phyloP scores from a whole-genome alignment of 2,797 vertebrate genomes.

The Aldrovandia affinis region DNA sequence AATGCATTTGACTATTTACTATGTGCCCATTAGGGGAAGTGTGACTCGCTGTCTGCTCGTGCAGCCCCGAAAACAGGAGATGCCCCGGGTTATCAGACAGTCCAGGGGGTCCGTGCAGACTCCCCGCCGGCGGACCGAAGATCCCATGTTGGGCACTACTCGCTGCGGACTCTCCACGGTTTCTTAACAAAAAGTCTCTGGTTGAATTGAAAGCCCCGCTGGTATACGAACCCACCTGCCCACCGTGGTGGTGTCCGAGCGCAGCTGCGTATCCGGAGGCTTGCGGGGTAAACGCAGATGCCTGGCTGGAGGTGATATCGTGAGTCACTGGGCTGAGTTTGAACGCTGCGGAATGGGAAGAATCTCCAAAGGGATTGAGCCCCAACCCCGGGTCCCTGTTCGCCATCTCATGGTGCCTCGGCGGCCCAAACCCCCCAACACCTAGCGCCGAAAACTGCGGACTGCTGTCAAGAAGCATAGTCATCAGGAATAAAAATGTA shows the following conservation, averaged over 20 bases:
- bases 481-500: constrained; percentile 66
- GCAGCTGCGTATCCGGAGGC: constrained; percentile 89
- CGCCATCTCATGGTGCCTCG: constrained; percentile 89
- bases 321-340: constrained; percentile 93
- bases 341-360: constrained; percentile 90
- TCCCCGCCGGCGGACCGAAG: constrained; percentile 81
- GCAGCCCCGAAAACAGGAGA: constrained; percentile 93
- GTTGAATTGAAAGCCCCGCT: constrained; percentile 94
- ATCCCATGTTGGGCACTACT: constrained; percentile 85
- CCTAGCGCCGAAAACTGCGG: constrained; percentile 95
- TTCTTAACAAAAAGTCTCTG: constrained; percentile 96
- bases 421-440: constrained; percentile 90
- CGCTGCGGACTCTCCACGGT: constrained; percentile 84
- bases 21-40: constrained; percentile 87
- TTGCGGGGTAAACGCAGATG: constrained; percentile 94
- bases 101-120: constrained; percentile 87
- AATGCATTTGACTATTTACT: constrained; percentile 93
- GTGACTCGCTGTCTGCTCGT: constrained; percentile 91
- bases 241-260: constrained; percentile 82
- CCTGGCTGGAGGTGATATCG: constrained; percentile 91
- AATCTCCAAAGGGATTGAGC: constrained; percentile 89
- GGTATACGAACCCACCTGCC: constrained; percentile 91
- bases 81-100: constrained; percentile 90
- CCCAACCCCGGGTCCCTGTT: constrained; percentile 88
- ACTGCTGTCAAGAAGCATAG: constrained; percentile 97